A percentile compares a stretch with the other conserved stretches of the same genome.
Conservation (phyloP, 2,888 invertebrate genomes). For the Hymenopus coronatus region DNA sequence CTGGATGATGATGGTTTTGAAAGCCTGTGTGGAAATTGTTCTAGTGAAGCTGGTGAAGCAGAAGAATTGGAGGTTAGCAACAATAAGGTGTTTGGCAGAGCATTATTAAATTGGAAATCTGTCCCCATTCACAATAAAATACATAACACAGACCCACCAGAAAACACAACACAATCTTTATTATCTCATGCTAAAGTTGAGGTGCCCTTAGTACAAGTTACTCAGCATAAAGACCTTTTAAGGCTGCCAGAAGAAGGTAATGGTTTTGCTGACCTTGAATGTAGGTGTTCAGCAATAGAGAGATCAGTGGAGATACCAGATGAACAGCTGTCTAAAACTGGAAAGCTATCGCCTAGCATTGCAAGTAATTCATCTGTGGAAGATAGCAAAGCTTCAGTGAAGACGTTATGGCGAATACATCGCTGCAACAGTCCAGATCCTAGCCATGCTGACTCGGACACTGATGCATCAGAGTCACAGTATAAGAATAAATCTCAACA, state of each 20-base stretch:
- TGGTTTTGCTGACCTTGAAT: neutral
- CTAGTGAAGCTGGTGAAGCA: constrained; percentile 61
- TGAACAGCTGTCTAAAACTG: neutral
- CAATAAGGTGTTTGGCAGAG: neutral
- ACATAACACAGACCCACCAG: neutral
- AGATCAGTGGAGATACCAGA: neutral
- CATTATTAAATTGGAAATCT: constrained; percentile 19
- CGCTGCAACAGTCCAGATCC: constrained; percentile 8
- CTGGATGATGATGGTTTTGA: constrained; percentile 80
- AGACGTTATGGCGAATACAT: constrained; percentile 15
- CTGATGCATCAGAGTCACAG: constrained; percentile 19
- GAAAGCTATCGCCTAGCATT: neutral
- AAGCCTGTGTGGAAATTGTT: constrained; percentile 78
- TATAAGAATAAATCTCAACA: neutral
- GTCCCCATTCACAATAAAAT: neutral
- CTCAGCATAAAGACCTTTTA: constrained; percentile 3
- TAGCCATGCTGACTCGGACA: constrained; percentile 24
- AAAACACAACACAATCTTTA: neutral
- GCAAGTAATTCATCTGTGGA: neutral
- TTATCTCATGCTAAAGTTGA: neutral
- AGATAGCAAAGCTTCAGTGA: neutral
- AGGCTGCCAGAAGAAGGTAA: neutral
- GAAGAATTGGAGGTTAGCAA: neutral
- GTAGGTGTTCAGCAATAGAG: neutral
- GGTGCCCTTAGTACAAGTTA: neutral